Evolutionary conservation across 53 echinoderm and acorn worm species (phyloP).

Genomic region (Astropecten irregularis): DNA sequence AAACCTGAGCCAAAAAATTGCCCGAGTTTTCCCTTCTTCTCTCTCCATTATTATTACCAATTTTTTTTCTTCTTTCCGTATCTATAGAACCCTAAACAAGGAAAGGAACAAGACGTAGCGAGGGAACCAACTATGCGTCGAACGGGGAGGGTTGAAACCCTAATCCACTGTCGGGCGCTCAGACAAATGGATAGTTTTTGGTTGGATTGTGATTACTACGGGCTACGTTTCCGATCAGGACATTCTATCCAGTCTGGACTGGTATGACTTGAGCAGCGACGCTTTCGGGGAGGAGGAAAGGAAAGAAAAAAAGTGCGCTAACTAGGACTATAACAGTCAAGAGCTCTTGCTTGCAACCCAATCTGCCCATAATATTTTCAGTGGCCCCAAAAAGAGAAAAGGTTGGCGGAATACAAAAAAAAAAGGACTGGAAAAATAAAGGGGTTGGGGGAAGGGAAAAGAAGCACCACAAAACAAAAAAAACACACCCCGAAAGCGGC

Average conservation of each 20-base stretch:
- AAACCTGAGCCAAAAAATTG: constrained; percentile 30
- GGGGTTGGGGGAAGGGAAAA: not conserved
- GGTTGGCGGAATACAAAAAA: not conserved
- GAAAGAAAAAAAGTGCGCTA: constrained; percentile 50
- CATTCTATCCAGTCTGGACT: constrained; percentile 44
- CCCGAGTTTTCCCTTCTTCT: not conserved
- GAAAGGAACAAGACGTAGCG: too few relatives aligned
- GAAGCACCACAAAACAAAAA: not conserved
- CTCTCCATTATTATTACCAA: too few relatives aligned
- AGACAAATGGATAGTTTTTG: constrained; percentile 60
- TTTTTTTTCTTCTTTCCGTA: too few relatives aligned
- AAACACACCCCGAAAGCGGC: constrained; percentile 3
- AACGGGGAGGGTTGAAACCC: constrained; percentile 19
- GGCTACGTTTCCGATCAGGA: constrained; percentile 59
- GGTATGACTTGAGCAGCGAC: constrained; percentile 43
- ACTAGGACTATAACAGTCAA: constrained; percentile 39
- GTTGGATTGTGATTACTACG: constrained; percentile 54
- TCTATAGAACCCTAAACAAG: too few relatives aligned
- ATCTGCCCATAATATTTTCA: constrained; percentile 57
- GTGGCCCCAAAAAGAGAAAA: not conserved
- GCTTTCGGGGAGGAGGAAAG: too few relatives aligned
- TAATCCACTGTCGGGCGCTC: constrained; percentile 53
- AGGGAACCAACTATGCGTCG: too few relatives aligned
- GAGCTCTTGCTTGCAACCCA: constrained; percentile 17
- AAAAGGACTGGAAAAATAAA: too few relatives aligned